Conservation (phyloP, 2,797 vertebrate species). For the Phrynocephalus vlangalii region DNA sequence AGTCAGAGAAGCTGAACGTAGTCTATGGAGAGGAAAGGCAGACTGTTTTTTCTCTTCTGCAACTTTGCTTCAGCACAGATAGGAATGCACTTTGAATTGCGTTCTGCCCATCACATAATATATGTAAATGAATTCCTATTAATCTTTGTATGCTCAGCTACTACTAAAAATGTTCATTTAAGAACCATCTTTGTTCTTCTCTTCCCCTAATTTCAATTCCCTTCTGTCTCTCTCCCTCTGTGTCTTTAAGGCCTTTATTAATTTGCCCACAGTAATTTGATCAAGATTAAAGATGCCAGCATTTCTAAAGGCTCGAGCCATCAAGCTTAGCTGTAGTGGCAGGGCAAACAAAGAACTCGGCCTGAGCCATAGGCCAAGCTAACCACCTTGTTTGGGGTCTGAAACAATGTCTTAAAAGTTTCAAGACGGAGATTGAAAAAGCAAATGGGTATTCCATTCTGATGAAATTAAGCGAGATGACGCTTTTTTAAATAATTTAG, state of each 20-base stretch:
- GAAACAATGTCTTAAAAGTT: conserved; percentile 8
- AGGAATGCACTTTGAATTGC: conserved; percentile 51
- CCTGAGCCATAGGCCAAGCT: conserved; percentile 42
- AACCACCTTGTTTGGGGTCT: neutral
- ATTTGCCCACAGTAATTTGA: conserved; percentile 74
- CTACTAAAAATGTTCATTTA: conserved; percentile 72
- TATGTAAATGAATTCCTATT: conserved; percentile 75
- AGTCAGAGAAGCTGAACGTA: neutral
- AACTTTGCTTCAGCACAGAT: conserved; percentile 49
- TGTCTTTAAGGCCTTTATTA: conserved; percentile 70
- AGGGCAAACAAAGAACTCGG: conserved; percentile 30
- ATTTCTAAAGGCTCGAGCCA: conserved; percentile 49
- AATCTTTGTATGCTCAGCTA: conserved; percentile 73
- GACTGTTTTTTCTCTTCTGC: neutral
- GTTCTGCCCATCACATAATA: conserved; percentile 62
- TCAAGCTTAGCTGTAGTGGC: conserved; percentile 43
- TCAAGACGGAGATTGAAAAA: conserved; percentile 12
- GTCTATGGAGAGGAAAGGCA: conserved; percentile 19
- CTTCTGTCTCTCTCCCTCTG: conserved; percentile 61
- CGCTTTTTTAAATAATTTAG: neutral
- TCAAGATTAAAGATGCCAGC: conserved; percentile 54
- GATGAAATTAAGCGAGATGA: conserved; percentile 21
- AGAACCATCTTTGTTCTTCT: conserved; percentile 68
- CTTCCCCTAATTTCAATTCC: conserved; percentile 72
- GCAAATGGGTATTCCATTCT: neutral